phyloP scores from a whole-genome alignment of 2,797 vertebrate genomes.

The Aythya fuligula region DNA sequence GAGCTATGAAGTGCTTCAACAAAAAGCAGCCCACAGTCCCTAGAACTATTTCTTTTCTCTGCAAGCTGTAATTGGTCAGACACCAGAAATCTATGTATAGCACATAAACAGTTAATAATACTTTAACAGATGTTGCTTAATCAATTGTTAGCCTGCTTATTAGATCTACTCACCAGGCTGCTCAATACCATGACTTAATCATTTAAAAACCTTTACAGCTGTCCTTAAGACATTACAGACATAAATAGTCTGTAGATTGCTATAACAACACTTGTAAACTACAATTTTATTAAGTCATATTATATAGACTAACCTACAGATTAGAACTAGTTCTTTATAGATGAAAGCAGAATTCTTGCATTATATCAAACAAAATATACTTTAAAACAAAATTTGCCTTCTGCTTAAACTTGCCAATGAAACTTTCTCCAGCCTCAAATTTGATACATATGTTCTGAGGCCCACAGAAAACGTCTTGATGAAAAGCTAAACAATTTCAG shows the following conservation, averaged over 20 bases:
- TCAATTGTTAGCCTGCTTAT: slow-evolving; percentile 54
- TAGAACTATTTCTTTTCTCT: neutral
- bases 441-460: slow-evolving; percentile 39
- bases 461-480: neutral
- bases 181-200: slow-evolving; percentile 27
- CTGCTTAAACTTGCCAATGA: slow-evolving; percentile 43
- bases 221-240: slow-evolving; percentile 68
- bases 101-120: slow-evolving; percentile 61
- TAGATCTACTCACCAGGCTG: slow-evolving; percentile 47
- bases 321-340: slow-evolving; percentile 14
- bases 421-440: slow-evolving; percentile 53
- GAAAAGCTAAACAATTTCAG: slow-evolving; percentile 31
- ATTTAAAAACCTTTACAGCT: slow-evolving; percentile 62
- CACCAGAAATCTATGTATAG: slow-evolving; percentile 10
- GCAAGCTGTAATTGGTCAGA: slow-evolving; percentile 22
- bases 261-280: slow-evolving; percentile 60
- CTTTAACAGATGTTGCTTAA: slow-evolving; percentile 64
- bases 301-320: slow-evolving; percentile 66
- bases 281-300: slow-evolving; percentile 63
- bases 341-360: slow-evolving; percentile 48
- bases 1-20: neutral
- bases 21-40: neutral
- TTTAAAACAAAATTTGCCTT: slow-evolving; percentile 32
- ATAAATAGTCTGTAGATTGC: slow-evolving; percentile 32
- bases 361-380: slow-evolving; percentile 37